Evolutionary conservation across 2,888 invertebrate genomes (phyloP), one percentile per base, ranked within the genome.

Genomic region (Tiliacea aurago): DNA sequence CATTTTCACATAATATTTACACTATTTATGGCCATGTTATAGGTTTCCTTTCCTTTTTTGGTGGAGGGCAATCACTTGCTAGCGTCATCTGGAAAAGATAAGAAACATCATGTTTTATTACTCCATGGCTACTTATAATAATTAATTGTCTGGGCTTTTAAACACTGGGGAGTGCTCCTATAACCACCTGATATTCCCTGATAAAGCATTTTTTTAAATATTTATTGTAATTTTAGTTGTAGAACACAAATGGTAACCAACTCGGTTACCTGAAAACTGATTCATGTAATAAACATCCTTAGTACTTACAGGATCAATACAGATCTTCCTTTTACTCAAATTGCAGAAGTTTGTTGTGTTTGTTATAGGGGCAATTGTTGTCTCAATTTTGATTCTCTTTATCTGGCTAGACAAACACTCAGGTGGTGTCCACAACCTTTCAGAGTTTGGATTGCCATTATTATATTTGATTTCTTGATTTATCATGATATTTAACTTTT

Each of bases 371-470:
- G 76, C 70, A 15, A 73, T 74, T 63, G 75, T 78, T 10, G 76
- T 90, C 69, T 95, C 95, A 80, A 95, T 82, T 86, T 94, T 95
- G 43, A 95, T 94, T 73, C 93, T 92, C 80, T 96, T 96, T 83
- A 94, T 91, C 73, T 95, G 94, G 9, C 93, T 93, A 0, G 94
- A 90, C 9, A 94, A 75, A n/a, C 92, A 72, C 55, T 95, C 95
- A 0, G 94, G 94, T 1, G 95, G 93, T 0, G 95, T 94, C 80
- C 93, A 94, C 80, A 95, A 56, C 51, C 94, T 89, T 0, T 94
- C 93, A 79, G 81, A 78, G 59, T 89, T 84, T 47, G 84, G 78
- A 76, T 86, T 87, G 28, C 73, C 55, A 56, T 76, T 76, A 47
- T 41, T 53, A 13, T 62, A 56, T 78, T 90, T 91, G 37, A 80